These are phyloP conservation scores for Dicyrtoma fusca DNA, from an alignment of 2,888 invertebrate species.

Conservation along the genomic window DNA sequence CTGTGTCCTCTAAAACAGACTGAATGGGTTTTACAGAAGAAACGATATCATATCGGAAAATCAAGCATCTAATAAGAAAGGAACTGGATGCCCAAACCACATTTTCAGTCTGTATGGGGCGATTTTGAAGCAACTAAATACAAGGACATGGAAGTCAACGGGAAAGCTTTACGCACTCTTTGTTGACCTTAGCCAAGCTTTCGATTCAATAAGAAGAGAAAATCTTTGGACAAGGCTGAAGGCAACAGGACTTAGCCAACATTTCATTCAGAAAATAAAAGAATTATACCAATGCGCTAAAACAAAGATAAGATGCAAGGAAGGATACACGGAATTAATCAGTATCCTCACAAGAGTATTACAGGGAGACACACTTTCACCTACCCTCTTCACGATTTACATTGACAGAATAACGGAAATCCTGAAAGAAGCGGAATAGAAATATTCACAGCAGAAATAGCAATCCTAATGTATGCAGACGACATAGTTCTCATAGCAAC, in stretches of 20 bases:
- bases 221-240: neutral
- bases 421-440: neutral
- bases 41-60: constrained; percentile 15
- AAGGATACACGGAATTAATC: neutral
- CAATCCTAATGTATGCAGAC: no score
- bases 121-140: constrained; percentile 3
- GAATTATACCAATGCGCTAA: neutral
- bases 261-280: neutral
- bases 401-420: neutral
- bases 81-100: constrained; percentile 7
- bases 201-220: neutral
- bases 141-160: neutral
- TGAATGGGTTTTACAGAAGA: neutral
- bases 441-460: neutral
- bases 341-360: neutral
- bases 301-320: neutral
- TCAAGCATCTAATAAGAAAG: constrained; percentile 16
- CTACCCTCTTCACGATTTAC: no score
- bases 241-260: neutral
- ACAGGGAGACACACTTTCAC: no score
- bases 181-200: constrained; percentile 4
- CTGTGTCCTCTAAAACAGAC: neutral
- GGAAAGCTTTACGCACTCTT: neutral
- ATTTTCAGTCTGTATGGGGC: constrained; percentile 1
- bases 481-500: no score